phyloP scores from a whole-genome alignment of 2,113 vertebrate species.

The Puma concolor region DNA sequence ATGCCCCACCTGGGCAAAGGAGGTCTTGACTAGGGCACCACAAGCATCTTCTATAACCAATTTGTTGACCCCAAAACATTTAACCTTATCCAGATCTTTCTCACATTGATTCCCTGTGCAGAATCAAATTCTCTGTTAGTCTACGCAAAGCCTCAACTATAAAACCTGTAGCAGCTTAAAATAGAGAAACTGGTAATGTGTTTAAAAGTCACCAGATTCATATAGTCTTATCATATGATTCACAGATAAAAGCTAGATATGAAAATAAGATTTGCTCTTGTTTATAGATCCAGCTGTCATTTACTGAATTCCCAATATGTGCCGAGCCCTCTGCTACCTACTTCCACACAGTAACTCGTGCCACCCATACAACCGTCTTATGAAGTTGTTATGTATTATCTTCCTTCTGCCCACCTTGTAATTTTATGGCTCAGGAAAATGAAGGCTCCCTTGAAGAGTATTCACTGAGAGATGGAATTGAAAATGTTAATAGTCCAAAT shows the following conservation, averaged over 20 bases:
- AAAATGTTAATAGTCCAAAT: background rate
- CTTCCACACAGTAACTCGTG: background rate
- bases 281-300: background rate
- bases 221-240: background rate
- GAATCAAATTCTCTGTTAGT: background rate
- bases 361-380: background rate
- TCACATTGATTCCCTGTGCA: background rate
- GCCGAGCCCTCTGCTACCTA: background rate
- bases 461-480: background rate
- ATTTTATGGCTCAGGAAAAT: background rate
- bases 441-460: background rate
- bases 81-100: background rate
- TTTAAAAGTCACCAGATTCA: background rate
- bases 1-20: background rate
- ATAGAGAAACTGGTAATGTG: background rate
- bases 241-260: background rate
- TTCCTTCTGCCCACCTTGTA: background rate
- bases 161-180: background rate
- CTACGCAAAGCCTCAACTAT: background rate
- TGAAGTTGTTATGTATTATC: background rate
- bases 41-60: no score
- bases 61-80: background rate
- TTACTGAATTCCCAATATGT: background rate
- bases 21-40: background rate
- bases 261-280: background rate